Percentiles rank a stretch among this genome's conserved stretches.
phyloP scores from a whole-genome alignment of 2,113 vertebrate genomes.

The Vicugna pacos region DNA sequence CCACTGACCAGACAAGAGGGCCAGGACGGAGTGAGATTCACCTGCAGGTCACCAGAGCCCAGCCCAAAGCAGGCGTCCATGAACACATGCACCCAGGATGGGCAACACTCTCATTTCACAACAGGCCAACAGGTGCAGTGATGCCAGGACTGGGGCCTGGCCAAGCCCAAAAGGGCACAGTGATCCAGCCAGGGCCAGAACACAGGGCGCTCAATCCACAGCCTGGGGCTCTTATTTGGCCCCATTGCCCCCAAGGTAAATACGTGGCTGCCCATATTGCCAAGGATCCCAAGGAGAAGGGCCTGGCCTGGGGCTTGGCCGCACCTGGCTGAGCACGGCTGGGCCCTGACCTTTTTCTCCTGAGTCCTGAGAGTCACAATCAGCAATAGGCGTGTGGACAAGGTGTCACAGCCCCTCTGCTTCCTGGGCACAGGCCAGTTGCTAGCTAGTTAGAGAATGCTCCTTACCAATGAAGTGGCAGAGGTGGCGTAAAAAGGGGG shows the following conservation, averaged over 20 bases:
- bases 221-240: background rate
- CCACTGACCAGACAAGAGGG: background rate
- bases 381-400: background rate
- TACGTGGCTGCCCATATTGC: accelerated
- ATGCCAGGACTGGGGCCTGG: background rate
- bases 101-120: background rate
- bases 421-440: background rate
- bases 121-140: background rate
- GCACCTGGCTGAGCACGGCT: no score
- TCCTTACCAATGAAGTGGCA: constrained; percentile 92
- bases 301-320: background rate
- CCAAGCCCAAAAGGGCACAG: background rate
- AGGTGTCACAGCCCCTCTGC: background rate
- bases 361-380: background rate
- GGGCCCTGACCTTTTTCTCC: constrained; percentile 1
- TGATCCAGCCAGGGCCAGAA: background rate
- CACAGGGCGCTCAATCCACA: accelerated
- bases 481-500: constrained; percentile 84
- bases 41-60: background rate
- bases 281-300: background rate
- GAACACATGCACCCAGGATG: accelerated
- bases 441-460: background rate
- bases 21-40: background rate
- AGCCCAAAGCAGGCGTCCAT: background rate
- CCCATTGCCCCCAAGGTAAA: background rate